These are phyloP conservation scores for Drosophila sproati DNA, from an alignment of 1,140 invertebrate species.

Conservation along the genomic window DNA sequence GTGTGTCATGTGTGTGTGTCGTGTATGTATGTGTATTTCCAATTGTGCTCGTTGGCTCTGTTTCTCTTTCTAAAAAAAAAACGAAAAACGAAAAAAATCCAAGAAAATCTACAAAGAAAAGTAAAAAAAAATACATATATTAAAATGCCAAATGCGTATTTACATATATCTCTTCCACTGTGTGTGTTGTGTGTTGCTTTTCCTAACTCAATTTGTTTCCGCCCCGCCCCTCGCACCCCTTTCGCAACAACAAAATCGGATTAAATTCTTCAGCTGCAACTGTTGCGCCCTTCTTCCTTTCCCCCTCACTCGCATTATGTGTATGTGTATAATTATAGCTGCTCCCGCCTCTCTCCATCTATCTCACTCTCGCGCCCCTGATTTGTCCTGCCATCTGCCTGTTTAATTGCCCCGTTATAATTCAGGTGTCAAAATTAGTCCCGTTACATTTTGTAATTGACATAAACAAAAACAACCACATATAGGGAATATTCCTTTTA, in stretches of 20 bases:
- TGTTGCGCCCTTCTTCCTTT: slow-evolving; percentile 24
- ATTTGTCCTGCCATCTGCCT: slow-evolving; percentile 39
- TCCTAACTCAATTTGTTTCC: slow-evolving; percentile 46
- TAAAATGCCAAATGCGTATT: slow-evolving; percentile 62
- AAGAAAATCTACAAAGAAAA: slow-evolving; percentile 59
- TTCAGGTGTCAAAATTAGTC: slow-evolving; percentile 55
- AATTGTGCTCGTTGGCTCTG: slow-evolving; percentile 61
- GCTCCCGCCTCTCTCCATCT: too few relatives aligned
- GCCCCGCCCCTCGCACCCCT: slow-evolving; percentile 5
- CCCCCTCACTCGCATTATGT: slow-evolving; percentile 10
- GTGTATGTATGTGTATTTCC: slow-evolving; percentile 65
- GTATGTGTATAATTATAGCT: slow-evolving; percentile 25
- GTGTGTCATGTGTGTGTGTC: slow-evolving; percentile 38
- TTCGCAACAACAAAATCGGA: slow-evolving; percentile 56
- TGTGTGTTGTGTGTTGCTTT: slow-evolving; percentile 49
- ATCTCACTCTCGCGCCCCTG: background rate
- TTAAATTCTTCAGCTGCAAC: slow-evolving; percentile 62
- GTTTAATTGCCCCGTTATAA: slow-evolving; percentile 47
- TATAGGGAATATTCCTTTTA: background rate
- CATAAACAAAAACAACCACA: slow-evolving; percentile 30
- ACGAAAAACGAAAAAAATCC: slow-evolving; percentile 26
- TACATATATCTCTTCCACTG: slow-evolving; percentile 62
- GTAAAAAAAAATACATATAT: slow-evolving; percentile 21
- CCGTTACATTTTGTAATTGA: slow-evolving; percentile 28
- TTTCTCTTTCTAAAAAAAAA: slow-evolving; percentile 63